These are phyloP conservation scores for Odontocolon sp. DNA, from an alignment of 2,888 invertebrate species.

Conservation along the genomic window DNA sequence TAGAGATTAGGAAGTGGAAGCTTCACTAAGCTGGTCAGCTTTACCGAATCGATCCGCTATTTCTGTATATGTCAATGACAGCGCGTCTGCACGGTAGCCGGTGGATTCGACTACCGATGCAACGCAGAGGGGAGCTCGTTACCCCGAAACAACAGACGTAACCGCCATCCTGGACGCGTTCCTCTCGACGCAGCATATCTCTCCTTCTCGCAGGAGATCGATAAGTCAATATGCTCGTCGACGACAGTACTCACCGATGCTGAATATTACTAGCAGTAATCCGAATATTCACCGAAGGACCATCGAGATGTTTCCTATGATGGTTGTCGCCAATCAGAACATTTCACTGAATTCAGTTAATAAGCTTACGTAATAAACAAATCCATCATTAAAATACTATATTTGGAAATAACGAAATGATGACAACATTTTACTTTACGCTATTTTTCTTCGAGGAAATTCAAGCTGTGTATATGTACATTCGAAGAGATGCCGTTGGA, in stretches of 20 bases:
- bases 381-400: background rate
- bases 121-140: slow-evolving; percentile 57
- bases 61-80: slow-evolving; percentile 46
- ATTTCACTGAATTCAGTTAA: background rate
- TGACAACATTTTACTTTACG: too few relatives aligned
- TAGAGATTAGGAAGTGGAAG: too few relatives aligned
- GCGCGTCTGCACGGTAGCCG: slow-evolving; percentile 42
- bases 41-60: background rate
- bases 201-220: slow-evolving; percentile 57
- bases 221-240: slow-evolving; percentile 70
- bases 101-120: slow-evolving; percentile 44
- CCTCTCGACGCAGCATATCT: slow-evolving; percentile 27
- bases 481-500: slow-evolving; percentile 4
- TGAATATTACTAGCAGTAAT: slow-evolving; percentile 34
- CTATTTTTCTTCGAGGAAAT: too few relatives aligned
- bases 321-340: slow-evolving; percentile 14
- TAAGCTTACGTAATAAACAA: background rate
- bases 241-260: slow-evolving; percentile 70
- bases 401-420: too few relatives aligned
- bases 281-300: slow-evolving; percentile 36
- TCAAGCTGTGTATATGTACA: background rate
- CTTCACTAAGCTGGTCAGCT: too few relatives aligned
- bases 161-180: slow-evolving; percentile 62
- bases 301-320: slow-evolving; percentile 23
- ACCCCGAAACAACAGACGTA: slow-evolving; percentile 68